Conservation (phyloP, 2,797 vertebrate species). For the Micropoecilia bifurca region DNA sequence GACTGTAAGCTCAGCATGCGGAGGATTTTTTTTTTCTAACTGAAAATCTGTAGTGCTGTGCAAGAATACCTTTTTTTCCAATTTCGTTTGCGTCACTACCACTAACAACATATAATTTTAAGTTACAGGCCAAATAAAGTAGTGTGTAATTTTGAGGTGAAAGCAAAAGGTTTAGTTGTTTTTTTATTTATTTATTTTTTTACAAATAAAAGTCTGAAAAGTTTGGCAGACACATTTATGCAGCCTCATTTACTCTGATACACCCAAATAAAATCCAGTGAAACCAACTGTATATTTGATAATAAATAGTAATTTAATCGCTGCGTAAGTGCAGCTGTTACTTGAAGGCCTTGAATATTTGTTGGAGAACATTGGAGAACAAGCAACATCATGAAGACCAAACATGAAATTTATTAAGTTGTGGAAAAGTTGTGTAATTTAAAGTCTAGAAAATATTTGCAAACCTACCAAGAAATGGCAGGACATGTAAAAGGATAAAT, state of each 20-base stretch:
- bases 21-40: background rate
- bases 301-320: background rate
- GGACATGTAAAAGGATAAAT: background rate
- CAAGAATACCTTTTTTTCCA: background rate
- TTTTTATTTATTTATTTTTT: background rate
- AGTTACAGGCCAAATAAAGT: background rate
- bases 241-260: background rate
- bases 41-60: background rate
- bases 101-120: background rate
- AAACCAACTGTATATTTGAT: background rate
- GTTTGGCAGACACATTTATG: background rate
- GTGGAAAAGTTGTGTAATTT: background rate
- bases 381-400: background rate
- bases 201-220: background rate
- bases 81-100: background rate
- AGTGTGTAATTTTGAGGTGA: background rate
- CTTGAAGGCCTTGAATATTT: background rate
- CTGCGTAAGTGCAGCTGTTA: background rate
- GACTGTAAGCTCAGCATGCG: conserved; percentile 85
- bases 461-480: background rate
- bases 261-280: background rate
- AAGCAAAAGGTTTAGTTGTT: background rate
- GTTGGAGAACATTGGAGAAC: background rate
- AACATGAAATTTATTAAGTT: background rate
- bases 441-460: background rate